These are phyloP conservation scores for Girardinus metallicus DNA, from an alignment of 2,797 vertebrate species.

Conservation along the genomic window DNA sequence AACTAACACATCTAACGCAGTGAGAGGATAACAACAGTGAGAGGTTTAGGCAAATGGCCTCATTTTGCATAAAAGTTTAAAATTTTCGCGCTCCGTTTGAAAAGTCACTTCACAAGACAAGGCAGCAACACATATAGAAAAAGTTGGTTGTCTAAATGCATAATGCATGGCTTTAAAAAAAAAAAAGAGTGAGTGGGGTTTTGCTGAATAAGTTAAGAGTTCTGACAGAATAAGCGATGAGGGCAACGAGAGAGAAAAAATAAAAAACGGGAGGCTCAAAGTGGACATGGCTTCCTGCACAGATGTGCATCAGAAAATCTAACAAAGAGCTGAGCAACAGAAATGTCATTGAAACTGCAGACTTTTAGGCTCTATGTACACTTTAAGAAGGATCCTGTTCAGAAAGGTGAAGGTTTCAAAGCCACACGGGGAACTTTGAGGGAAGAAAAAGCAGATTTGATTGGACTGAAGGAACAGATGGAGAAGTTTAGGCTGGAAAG, in stretches of 20 bases:
- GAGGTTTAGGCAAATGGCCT: slow-evolving; percentile 8
- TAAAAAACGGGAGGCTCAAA: background rate
- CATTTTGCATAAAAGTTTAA: background rate
- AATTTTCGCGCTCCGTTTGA: slow-evolving; percentile 14
- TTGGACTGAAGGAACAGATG: slow-evolving; percentile 55
- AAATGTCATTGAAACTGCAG: background rate
- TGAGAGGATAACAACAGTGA: background rate
- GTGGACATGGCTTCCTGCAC: slow-evolving; percentile 5
- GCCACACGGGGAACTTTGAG: slow-evolving; percentile 31
- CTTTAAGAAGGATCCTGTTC: slow-evolving; percentile 22
- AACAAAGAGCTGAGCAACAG: background rate
- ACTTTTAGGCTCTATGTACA: slow-evolving; percentile 20
- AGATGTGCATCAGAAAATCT: background rate
- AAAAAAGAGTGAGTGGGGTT: background rate
- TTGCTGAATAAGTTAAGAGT: slow-evolving; percentile 51
- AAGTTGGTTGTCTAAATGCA: slow-evolving; percentile 25
- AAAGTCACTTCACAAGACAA: background rate
- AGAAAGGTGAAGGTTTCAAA: slow-evolving; percentile 43
- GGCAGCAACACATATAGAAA: background rate
- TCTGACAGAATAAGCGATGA: slow-evolving; percentile 1
- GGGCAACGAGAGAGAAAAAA: background rate
- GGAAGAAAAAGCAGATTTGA: slow-evolving; percentile 19
- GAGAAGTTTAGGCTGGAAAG: slow-evolving; percentile 43
- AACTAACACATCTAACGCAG: background rate
- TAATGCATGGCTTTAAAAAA: slow-evolving; percentile 45